Base-by-base conservation (phyloP, 2,797 vertebrate genomes). In the Lacerta agilis region DNA sequence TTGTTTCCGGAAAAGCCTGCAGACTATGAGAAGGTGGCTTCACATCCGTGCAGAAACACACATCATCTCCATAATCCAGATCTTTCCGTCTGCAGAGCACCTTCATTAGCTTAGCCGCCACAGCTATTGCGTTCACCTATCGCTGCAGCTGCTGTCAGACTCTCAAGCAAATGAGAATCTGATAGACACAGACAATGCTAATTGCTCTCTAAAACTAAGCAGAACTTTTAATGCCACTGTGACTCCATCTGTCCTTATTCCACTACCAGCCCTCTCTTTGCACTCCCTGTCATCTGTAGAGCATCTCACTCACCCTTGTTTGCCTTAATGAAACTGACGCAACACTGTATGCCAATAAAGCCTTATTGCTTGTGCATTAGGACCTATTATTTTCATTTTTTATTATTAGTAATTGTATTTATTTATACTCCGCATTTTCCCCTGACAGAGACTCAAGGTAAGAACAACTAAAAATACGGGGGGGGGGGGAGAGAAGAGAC, bases 161-260 rank as follows among this genome's bases (percentile, higher is more conserved):
- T 84, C 9, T 64, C 45, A 36, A 87, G 87, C 23, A 83, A 83
- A 91, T 45, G 8, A 88, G 61, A 91, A 93, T 9, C 20, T 76
- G 89, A 91, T 82, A 72, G 8, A 33, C 76, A 89, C 7, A 87
- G 71, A 92, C 90, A 29, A 89, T 8, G 87, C 41, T n/a, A 89
- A 79, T 64, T 64, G 86, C 17, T 89, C 64, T 75, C 3, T 29
- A 78, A 93, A 85, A 1, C 2, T 79, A 55, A 29, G 79, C 55
- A 92, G 36, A 89, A 76, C 45, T 45, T 82, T 86, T 90, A 87
- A 15, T 80, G 88, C 1, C 0, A 61, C 15, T 85, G 5, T 77
- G 86, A 49, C 36, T 36, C 71, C 82, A 81, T 84, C 72, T 77
- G 45, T 5, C 18, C 20, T 71, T 73, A 13, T 55, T 55, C 49